phyloP scores from a whole-genome alignment of 2,888 invertebrate species.

The Rotaria macrura region DNA sequence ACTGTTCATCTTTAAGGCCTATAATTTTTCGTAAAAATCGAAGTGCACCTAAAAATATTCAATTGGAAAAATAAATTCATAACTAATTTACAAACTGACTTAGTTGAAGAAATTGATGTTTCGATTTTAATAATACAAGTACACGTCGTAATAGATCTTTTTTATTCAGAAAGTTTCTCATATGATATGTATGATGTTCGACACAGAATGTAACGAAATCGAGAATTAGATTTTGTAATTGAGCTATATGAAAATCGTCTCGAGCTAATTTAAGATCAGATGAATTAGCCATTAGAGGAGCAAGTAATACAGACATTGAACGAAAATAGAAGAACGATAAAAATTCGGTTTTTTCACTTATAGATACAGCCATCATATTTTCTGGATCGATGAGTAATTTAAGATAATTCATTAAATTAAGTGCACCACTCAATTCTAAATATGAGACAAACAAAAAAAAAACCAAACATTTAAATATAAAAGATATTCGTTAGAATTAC shows the following conservation, averaged over 20 bases:
- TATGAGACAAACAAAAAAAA: too few relatives aligned
- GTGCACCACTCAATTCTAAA: slow-evolving; percentile 81
- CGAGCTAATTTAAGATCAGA: slow-evolving; percentile 55
- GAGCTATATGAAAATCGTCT: slow-evolving; percentile 92
- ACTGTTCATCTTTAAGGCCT: slow-evolving; percentile 93
- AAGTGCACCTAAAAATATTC: slow-evolving; percentile 63
- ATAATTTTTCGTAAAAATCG: slow-evolving; percentile 92
- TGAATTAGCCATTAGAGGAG: slow-evolving; percentile 82
- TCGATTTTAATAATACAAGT: slow-evolving; percentile 86
- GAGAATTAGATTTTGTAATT: slow-evolving; percentile 80
- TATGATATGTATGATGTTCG: slow-evolving; percentile 96
- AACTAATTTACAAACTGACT: too few relatives aligned
- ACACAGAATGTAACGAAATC: slow-evolving; percentile 94
- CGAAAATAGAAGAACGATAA: slow-evolving; percentile 95
- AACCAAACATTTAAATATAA: too few relatives aligned
- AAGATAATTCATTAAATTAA: slow-evolving; percentile 86
- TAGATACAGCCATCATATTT: slow-evolving; percentile 81
- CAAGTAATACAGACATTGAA: slow-evolving; percentile 89
- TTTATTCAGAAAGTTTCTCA: slow-evolving; percentile 90
- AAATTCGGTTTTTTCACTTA: slow-evolving; percentile 93
- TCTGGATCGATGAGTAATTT: slow-evolving; percentile 87
- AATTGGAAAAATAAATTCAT: too few relatives aligned
- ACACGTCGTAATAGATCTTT: slow-evolving; percentile 88
- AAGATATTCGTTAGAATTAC: slow-evolving; percentile 37
- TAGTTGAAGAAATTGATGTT: slow-evolving; percentile 88